phyloP scores from a whole-genome alignment of 1,140 invertebrate species.

The Ephestia elutella region DNA sequence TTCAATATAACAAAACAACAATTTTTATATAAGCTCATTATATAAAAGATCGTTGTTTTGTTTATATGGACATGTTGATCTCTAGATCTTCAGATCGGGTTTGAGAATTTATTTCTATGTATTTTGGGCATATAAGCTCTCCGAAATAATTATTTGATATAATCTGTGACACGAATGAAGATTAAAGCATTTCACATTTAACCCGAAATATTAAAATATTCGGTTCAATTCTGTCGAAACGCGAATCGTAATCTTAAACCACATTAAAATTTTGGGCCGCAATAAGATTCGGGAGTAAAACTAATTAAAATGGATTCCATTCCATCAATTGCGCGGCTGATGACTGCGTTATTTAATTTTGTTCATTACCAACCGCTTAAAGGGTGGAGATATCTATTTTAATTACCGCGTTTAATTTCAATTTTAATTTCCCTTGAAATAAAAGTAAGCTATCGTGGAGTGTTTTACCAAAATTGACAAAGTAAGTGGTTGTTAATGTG shows the following conservation, averaged over 20 bases:
- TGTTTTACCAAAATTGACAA: background rate
- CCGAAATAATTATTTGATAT: too few species aligned
- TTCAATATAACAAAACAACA: too few species aligned
- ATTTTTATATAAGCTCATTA: too few species aligned
- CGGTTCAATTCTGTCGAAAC: background rate
- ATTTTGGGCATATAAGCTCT: too few species aligned
- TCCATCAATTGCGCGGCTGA: background rate
- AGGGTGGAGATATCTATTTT: background rate
- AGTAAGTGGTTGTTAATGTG: background rate
- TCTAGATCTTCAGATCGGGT: too few species aligned
- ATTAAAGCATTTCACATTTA: background rate
- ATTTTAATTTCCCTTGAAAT: background rate
- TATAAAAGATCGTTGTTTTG: too few species aligned
- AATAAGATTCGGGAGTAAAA: background rate
- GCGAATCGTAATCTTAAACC: background rate
- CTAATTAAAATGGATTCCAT: background rate
- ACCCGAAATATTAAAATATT: background rate
- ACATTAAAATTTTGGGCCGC: slow-evolving; percentile 1
- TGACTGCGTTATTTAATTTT: background rate
- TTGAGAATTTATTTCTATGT: too few species aligned
- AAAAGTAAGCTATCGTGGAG: too few species aligned
- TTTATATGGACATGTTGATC: too few species aligned
- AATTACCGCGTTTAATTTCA: background rate
- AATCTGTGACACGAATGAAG: too few species aligned
- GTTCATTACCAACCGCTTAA: background rate